Evolutionary conservation across 2,888 invertebrate genomes (phyloP).

Genomic region (Bhutanitis thaidina): DNA sequence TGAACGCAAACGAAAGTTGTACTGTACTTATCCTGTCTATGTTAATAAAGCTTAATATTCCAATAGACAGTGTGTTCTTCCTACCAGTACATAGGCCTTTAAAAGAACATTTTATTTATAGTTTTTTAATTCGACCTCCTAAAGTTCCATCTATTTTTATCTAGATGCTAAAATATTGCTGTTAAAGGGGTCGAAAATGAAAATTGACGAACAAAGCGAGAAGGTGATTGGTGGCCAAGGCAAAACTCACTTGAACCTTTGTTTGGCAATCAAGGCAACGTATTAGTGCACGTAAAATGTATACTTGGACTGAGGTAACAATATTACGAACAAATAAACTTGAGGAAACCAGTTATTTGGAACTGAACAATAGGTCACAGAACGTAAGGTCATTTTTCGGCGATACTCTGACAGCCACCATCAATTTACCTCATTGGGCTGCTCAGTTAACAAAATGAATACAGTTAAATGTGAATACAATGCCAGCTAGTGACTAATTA

Average conservation of each 20-base stretch:
- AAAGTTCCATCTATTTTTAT: too few species aligned
- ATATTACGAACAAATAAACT: not conserved
- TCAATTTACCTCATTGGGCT: conserved; percentile 6
- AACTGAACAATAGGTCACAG: conserved; percentile 1
- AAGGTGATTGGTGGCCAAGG: conserved; percentile 46
- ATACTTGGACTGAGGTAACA: conserved; percentile 3
- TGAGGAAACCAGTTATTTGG: conserved; percentile 7
- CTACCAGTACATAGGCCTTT: too few species aligned
- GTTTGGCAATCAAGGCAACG: conserved; percentile 37
- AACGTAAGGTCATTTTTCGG: conserved; percentile 4
- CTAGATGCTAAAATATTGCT: too few species aligned
- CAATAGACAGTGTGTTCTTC: too few species aligned
- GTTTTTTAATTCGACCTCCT: too few species aligned
- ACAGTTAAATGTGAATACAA: too few species aligned
- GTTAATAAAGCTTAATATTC: too few species aligned
- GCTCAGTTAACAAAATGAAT: not conserved
- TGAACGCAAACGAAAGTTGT: too few species aligned
- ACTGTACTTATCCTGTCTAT: too few species aligned
- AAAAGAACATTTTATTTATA: too few species aligned
- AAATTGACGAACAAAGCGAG: conserved; percentile 43
- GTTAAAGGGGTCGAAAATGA: conserved; percentile 21
- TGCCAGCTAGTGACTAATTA: too few species aligned
- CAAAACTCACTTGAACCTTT: conserved; percentile 33
- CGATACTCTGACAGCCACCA: not conserved
- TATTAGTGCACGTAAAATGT: conserved; percentile 16